phyloP scores from a whole-genome alignment of 2,888 invertebrate species.

The Escarpia spicata region DNA sequence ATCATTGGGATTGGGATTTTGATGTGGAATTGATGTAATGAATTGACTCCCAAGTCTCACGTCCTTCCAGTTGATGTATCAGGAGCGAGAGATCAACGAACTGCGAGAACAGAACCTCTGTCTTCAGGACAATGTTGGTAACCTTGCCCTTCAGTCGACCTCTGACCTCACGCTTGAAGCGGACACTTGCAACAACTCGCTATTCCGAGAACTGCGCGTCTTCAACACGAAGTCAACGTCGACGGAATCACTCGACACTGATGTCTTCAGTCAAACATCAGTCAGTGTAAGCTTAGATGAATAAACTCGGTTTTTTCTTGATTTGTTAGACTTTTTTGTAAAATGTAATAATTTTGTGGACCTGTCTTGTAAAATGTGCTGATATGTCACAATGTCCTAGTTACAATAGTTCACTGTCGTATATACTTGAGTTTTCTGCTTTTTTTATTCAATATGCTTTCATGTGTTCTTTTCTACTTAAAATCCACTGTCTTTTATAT shows the following conservation, averaged over 20 bases:
- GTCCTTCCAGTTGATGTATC: slow-evolving; percentile 61
- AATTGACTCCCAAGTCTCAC: not conserved
- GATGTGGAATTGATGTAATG: no score
- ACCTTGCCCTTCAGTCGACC: slow-evolving; percentile 37
- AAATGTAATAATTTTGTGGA: not conserved
- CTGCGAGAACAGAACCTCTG: slow-evolving; percentile 78
- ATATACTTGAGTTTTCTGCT: not conserved
- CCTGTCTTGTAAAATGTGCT: not conserved
- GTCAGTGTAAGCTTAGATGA: not conserved
- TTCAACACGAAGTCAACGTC: slow-evolving; percentile 28
- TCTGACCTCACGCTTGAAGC: slow-evolving; percentile 49
- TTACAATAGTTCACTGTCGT: not conserved
- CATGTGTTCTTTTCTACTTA: not conserved
- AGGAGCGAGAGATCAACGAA: slow-evolving; percentile 74
- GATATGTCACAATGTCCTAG: not conserved
- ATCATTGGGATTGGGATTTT: no score
- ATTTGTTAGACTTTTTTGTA: not conserved
- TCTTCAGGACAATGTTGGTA: slow-evolving; percentile 71
- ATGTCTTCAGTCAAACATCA: not conserved
- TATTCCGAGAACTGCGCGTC: slow-evolving; percentile 82
- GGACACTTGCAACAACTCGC: slow-evolving; percentile 70
- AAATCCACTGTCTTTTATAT: not conserved
- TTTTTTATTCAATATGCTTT: not conserved
- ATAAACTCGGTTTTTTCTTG: not conserved
- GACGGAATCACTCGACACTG: slow-evolving; percentile 31